These are phyloP conservation scores for Seira ritae DNA, from an alignment of 2,888 invertebrate genomes.

Conservation along the genomic window DNA sequence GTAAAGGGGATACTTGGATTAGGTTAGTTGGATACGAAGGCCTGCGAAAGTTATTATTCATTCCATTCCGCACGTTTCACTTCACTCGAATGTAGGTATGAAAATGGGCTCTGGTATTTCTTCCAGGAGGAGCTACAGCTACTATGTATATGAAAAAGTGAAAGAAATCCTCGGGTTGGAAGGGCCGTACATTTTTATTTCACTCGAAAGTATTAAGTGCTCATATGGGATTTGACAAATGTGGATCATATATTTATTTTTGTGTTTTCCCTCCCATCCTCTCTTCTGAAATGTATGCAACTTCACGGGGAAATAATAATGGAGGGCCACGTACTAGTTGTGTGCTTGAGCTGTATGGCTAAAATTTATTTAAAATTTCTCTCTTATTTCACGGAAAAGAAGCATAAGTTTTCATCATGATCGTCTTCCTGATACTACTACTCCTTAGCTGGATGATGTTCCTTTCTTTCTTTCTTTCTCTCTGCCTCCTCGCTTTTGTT, in stretches of 20 bases:
- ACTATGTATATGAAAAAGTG: no score
- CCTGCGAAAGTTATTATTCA: neutral
- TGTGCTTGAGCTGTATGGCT: neutral
- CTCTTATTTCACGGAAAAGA: neutral
- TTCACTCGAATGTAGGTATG: neutral
- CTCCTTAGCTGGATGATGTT: neutral
- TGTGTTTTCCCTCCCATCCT: neutral
- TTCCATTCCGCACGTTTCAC: neutral
- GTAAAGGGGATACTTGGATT: conserved; percentile 2
- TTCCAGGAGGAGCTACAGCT: no score
- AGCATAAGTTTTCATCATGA: conserved; percentile 23
- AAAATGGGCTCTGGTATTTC: no score
- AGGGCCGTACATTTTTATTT: no score
- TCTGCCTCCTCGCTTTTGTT: neutral
- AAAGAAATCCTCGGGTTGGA: no score
- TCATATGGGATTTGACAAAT: conserved; percentile 63
- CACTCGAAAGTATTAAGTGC: conserved; percentile 55
- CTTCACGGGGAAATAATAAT: neutral
- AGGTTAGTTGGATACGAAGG: neutral
- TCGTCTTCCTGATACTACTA: conserved; percentile 6
- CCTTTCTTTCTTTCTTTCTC: neutral
- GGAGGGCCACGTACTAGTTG: neutral
- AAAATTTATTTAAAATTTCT: conserved; percentile 10
- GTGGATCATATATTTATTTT: conserved; percentile 43
- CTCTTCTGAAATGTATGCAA: no score